These are phyloP conservation scores for Peromyscus eremicus DNA, from an alignment of 2,797 vertebrate genomes.

Conservation along the genomic window DNA sequence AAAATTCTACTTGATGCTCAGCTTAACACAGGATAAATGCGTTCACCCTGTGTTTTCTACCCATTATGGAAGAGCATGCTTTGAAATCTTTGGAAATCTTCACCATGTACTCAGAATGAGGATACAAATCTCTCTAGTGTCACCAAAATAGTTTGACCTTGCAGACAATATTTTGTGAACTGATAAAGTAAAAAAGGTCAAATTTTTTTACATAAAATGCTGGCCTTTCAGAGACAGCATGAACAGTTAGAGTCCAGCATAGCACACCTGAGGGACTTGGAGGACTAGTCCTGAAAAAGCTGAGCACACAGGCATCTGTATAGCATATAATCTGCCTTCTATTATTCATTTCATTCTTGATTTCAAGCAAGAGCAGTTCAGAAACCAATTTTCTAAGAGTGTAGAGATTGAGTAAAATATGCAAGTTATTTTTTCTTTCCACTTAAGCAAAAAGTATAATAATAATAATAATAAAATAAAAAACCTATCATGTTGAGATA, in stretches of 20 bases:
- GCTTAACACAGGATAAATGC: not conserved
- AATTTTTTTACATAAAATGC: not conserved
- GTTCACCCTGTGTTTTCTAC: not conserved
- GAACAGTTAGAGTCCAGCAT: rapidly evolving
- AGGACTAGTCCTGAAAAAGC: not conserved
- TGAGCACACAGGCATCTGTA: not conserved
- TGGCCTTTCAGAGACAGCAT: not conserved
- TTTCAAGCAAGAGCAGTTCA: not conserved
- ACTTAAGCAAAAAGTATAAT: not conserved
- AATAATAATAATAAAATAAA: not conserved
- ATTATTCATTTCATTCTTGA: not conserved
- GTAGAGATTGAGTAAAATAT: not conserved
- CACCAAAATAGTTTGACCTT: not conserved
- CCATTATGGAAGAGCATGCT: not conserved
- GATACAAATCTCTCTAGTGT: not conserved
- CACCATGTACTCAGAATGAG: not conserved
- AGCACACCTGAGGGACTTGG: too few relatives aligned
- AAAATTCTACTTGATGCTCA: not conserved
- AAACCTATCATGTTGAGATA: not conserved
- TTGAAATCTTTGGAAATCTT: not conserved
- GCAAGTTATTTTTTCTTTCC: not conserved
- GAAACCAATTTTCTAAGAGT: not conserved
- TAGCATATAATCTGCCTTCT: not conserved
- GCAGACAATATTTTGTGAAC: not conserved
- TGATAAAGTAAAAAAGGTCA: not conserved